Evolutionary conservation across 2,888 invertebrate genomes (phyloP).

Genomic region (Teinopalpus imperialis): DNA sequence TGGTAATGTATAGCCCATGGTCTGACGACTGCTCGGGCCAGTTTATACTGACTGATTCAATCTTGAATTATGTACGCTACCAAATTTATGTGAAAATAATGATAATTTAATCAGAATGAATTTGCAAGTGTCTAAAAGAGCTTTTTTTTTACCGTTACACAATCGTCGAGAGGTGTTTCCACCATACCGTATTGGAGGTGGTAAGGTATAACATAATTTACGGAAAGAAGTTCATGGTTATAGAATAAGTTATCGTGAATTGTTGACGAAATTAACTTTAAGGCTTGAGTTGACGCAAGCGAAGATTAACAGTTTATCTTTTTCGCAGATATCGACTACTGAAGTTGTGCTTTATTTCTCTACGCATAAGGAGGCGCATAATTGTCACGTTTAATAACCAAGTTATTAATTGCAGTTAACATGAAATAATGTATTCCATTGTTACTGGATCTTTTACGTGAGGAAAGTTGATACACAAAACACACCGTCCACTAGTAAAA

Average conservation of each 20-base stretch:
- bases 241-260: background rate
- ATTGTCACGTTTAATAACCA: no score
- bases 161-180: background rate
- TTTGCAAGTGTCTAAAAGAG: constrained; percentile 15
- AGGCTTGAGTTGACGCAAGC: no score
- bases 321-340: no score
- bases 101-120: constrained; percentile 20
- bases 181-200: background rate
- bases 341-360: no score
- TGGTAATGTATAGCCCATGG: constrained; percentile 26
- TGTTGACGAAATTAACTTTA: background rate
- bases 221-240: constrained; percentile 4
- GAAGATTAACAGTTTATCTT: no score
- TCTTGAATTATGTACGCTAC: constrained; percentile 22
- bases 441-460: no score
- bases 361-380: no score
- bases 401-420: no score
- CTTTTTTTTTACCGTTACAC: background rate
- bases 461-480: no score
- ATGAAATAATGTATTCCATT: no score
- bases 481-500: no score
- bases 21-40: constrained; percentile 14
- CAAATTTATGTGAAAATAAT: constrained; percentile 22
- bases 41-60: constrained; percentile 25
- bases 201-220: constrained; percentile 1